phyloP scores from a whole-genome alignment of 1,140 invertebrate species.

The Zeugodacus cucurbitae region DNA sequence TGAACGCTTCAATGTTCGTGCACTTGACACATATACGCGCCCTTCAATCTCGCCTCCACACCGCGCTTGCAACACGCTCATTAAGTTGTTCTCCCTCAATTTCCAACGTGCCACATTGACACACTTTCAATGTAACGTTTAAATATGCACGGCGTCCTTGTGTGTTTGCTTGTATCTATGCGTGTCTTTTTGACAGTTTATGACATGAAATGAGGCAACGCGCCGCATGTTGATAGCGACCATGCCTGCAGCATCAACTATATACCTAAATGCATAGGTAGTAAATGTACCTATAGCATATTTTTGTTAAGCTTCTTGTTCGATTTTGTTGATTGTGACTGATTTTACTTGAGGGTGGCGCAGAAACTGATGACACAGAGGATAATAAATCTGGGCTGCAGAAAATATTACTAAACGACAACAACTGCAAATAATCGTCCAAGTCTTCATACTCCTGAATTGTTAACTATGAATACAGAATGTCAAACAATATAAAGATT shows the following conservation, averaged over 20 bases:
- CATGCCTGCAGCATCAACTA: not conserved
- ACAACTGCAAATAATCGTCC: no score
- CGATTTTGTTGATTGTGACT: not conserved
- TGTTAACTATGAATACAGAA: no score
- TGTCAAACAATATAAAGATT: no score
- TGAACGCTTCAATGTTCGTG: not conserved
- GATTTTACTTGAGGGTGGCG: not conserved
- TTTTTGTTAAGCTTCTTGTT: no score
- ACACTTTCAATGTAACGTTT: not conserved
- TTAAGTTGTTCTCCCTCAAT: not conserved
- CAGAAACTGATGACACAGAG: not conserved
- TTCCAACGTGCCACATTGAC: not conserved
- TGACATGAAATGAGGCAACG: not conserved
- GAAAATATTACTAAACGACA: not conserved
- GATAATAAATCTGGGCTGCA: not conserved
- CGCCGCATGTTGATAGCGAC: not conserved
- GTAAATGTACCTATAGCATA: no score
- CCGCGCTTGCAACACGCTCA: not conserved
- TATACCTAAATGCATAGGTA: not conserved
- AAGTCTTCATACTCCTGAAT: no score
- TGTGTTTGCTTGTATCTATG: not conserved
- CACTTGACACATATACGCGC: not conserved
- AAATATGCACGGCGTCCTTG: not conserved
- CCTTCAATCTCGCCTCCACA: not conserved
- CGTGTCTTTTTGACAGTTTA: slow-evolving; percentile 11